Conservation (phyloP, 2,888 invertebrate species). For the Lamproptera curius region DNA sequence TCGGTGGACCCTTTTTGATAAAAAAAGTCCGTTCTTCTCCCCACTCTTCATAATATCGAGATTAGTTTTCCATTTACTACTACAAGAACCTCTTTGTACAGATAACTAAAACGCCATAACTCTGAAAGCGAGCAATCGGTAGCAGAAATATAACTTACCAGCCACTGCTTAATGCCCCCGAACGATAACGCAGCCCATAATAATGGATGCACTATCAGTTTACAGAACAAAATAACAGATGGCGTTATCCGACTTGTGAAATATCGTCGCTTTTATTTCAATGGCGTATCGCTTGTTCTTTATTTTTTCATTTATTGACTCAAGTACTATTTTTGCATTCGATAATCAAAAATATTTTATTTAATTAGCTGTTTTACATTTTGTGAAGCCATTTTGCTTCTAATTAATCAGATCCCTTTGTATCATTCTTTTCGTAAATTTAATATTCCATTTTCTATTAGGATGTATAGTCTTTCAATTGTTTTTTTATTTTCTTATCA, state of each 20-base stretch:
- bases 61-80: neutral
- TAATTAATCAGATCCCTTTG: neutral
- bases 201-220: constrained; percentile 18
- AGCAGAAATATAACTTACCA: constrained; percentile 14
- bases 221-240: neutral
- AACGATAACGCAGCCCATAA: constrained; percentile 8
- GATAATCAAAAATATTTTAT: no score
- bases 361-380: no score
- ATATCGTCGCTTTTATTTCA: constrained; percentile 20
- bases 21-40: neutral
- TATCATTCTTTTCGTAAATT: no score
- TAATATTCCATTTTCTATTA: no score
- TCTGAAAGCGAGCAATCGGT: neutral
- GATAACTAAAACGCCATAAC: neutral
- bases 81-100: neutral
- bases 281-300: no score
- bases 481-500: no score
- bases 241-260: constrained; percentile 11
- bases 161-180: constrained; percentile 29
- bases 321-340: no score
- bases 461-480: no score
- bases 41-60: neutral
- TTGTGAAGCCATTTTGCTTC: no score
- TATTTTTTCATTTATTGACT: no score
- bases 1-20: neutral